A percentile compares a stretch with the other conserved stretches of the same genome.
phyloP scores from a whole-genome alignment of 2,797 vertebrate species.

The Varecia variegata region DNA sequence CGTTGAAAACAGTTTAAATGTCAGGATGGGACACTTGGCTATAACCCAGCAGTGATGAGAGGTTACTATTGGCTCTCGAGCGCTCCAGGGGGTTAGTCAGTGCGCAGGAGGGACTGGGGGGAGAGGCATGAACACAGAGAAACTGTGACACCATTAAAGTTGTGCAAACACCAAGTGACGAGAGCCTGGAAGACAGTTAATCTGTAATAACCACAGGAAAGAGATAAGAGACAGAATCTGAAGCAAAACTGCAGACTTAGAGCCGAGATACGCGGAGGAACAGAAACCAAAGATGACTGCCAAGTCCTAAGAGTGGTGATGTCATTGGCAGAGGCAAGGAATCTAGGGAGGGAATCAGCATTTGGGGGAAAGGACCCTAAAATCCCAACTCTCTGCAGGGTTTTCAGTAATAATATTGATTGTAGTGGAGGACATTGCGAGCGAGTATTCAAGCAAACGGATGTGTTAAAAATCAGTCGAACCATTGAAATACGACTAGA shows the following conservation, averaged over 20 bases:
- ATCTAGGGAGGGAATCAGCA: neutral
- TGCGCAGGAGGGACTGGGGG: neutral
- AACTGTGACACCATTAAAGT: neutral
- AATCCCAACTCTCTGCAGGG: neutral
- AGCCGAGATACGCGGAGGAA: rapidly evolving
- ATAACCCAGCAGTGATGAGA: neutral
- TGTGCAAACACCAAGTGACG: neutral
- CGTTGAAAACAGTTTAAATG: neutral
- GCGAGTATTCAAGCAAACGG: neutral
- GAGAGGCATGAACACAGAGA: neutral
- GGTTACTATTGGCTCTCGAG: neutral
- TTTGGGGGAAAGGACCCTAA: neutral
- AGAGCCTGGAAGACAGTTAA: neutral
- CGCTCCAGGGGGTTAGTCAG: neutral
- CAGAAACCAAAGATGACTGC: neutral
- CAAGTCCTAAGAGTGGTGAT: neutral
- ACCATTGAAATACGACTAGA: neutral
- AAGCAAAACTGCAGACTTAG: neutral
- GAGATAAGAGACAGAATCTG: neutral
- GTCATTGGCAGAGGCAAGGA: neutral
- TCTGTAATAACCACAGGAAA: neutral
- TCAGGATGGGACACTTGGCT: neutral
- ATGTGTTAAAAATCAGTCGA: neutral
- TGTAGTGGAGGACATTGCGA: neutral
- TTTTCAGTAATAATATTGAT: neutral